phyloP scores from a whole-genome alignment of 2,888 invertebrate species.

The Sepioteuthis lessoniana region DNA sequence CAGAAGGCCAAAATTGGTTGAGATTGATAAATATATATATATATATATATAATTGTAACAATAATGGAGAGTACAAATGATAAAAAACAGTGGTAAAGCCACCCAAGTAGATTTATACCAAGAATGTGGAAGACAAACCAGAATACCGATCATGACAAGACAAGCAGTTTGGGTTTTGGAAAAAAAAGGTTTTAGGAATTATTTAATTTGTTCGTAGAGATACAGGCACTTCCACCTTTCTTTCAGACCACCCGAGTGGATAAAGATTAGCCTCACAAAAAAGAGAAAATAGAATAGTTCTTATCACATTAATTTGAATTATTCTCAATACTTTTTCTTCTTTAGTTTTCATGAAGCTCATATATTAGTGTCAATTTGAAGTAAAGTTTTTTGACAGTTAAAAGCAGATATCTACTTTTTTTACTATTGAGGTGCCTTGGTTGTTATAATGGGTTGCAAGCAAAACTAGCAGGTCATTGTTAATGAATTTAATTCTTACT shows the following conservation, averaged over 20 bases:
- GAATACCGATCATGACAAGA: background rate
- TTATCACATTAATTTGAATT: background rate
- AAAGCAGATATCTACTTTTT: too few species aligned
- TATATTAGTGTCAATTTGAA: too few species aligned
- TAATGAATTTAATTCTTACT: too few species aligned
- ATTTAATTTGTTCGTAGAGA: background rate
- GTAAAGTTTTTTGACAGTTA: too few species aligned
- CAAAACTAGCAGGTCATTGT: too few species aligned
- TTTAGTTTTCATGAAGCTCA: background rate
- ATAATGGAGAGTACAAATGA: background rate
- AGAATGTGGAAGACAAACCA: background rate
- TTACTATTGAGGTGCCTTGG: too few species aligned
- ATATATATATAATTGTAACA: background rate
- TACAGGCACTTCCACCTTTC: background rate
- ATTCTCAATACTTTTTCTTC: background rate
- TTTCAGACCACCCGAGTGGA: background rate
- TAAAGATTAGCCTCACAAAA: background rate
- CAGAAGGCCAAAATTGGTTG: too few species aligned
- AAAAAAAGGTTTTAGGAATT: background rate
- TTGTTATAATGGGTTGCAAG: too few species aligned
- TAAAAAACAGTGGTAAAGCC: background rate
- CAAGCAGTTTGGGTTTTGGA: background rate
- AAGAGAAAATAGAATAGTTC: background rate
- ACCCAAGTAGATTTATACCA: background rate
- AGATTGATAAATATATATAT: too few species aligned